Evolutionary conservation across 1,140 invertebrate species (phyloP).

Genomic region (Aphaenogaster floridana): DNA sequence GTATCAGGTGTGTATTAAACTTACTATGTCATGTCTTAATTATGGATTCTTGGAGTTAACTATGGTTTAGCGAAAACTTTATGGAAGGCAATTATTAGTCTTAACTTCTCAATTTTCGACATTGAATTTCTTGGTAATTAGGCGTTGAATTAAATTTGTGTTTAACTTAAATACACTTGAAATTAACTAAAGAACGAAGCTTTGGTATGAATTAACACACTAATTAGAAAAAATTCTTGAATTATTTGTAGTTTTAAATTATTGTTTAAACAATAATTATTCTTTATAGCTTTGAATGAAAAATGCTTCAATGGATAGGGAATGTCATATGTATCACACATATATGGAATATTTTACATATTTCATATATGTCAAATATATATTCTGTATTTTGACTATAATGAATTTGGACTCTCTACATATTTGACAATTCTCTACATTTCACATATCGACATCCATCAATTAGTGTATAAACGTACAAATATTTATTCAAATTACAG

Average conservation of each 20-base stretch:
- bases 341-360: not conserved
- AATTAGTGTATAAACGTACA: constrained; percentile 55
- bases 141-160: constrained; percentile 44
- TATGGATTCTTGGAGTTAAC: constrained; percentile 53
- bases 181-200: constrained; percentile 28
- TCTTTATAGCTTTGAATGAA: not conserved
- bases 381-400: not conserved
- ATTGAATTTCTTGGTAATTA: constrained; percentile 52
- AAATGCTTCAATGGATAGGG: not conserved
- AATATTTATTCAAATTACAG: constrained; percentile 52
- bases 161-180: constrained; percentile 45
- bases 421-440: constrained; percentile 43
- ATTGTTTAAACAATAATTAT: not conserved
- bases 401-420: constrained; percentile 22
- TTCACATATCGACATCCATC: constrained; percentile 38
- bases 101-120: constrained; percentile 58
- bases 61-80: constrained; percentile 53
- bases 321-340: not conserved
- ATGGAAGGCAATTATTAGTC: constrained; percentile 57
- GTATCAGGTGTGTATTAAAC: constrained; percentile 39
- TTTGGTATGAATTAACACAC: constrained; percentile 13
- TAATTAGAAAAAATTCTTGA: not conserved
- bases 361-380: constrained; percentile 2
- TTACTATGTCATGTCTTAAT: constrained; percentile 42
- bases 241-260: not conserved